A percentile compares a stretch with the other conserved stretches of the same genome.
These are phyloP conservation scores for Tragelaphus imberbis DNA, from an alignment of 2,113 vertebrate genomes.

Conservation along the genomic window DNA sequence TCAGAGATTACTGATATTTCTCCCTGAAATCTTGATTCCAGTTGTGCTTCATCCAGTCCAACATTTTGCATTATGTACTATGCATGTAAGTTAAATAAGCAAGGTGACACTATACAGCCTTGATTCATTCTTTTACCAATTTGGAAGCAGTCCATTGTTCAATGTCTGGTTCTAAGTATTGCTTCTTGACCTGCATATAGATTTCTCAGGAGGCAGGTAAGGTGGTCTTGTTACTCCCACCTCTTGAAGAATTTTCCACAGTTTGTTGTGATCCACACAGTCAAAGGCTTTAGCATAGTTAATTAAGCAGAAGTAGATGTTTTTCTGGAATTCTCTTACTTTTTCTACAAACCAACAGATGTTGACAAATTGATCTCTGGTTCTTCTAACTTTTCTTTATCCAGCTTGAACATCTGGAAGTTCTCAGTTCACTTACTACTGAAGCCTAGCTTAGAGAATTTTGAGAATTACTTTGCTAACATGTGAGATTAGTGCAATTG, in stretches of 20 bases:
- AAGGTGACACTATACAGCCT: neutral
- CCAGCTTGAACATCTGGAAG: neutral
- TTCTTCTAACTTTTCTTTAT: neutral
- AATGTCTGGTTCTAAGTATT: neutral
- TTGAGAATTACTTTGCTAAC: neutral
- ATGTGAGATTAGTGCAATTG: neutral
- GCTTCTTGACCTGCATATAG: neutral
- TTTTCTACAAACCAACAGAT: neutral
- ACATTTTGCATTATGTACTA: neutral
- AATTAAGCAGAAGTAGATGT: neutral
- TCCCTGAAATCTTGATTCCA: neutral
- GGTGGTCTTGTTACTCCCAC: neutral
- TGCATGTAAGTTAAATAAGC: neutral
- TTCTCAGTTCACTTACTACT: neutral
- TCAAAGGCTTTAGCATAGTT: neutral
- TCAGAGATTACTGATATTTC: neutral
- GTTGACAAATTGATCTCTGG: neutral
- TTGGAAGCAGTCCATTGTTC: neutral
- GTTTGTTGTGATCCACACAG: neutral
- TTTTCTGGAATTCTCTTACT: neutral
- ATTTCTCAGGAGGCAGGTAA: neutral
- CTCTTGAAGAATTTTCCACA: neutral
- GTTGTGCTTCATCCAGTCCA: neutral
- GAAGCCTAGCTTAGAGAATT: neutral
- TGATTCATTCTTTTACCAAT: neutral